phyloP scores from a whole-genome alignment of 2,113 vertebrate species.

The Bos indicus region DNA sequence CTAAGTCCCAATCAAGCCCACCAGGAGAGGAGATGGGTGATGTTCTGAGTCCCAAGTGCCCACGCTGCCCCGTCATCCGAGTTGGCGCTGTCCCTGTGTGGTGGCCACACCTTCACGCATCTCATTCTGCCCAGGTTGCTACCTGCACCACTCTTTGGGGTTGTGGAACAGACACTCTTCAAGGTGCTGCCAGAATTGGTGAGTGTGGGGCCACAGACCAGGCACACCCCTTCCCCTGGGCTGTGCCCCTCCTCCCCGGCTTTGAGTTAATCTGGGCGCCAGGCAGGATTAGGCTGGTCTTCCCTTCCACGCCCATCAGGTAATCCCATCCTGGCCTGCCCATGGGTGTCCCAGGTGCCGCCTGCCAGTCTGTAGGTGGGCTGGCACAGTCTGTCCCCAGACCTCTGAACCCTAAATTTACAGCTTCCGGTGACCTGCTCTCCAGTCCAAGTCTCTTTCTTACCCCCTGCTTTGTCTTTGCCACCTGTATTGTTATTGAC shows the following conservation, averaged over 20 bases:
- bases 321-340: neutral
- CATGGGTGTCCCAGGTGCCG: rapidly evolving
- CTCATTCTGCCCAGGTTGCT: constrained; percentile 46
- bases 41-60: neutral
- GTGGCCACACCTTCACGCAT: neutral
- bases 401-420: neutral
- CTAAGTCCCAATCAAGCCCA: neutral
- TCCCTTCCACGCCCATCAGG: neutral
- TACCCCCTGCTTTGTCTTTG: neutral
- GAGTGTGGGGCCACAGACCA: neutral
- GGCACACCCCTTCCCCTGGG: neutral
- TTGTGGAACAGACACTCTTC: constrained; percentile 46
- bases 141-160: constrained; percentile 16
- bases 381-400: neutral
- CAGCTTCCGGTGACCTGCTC: neutral
- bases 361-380: neutral
- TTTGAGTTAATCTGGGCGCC: neutral
- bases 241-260: neutral
- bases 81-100: rapidly evolving
- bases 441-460: neutral
- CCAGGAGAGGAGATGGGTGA: neutral
- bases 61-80: rapidly evolving
- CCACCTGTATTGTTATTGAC: neutral
- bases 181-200: constrained; percentile 59
- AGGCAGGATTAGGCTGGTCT: constrained; percentile 18